Evolutionary conservation across 35 echinoderm and acorn worm species (phyloP).

Genomic region (Strongylocentrotus purpuratus): DNA sequence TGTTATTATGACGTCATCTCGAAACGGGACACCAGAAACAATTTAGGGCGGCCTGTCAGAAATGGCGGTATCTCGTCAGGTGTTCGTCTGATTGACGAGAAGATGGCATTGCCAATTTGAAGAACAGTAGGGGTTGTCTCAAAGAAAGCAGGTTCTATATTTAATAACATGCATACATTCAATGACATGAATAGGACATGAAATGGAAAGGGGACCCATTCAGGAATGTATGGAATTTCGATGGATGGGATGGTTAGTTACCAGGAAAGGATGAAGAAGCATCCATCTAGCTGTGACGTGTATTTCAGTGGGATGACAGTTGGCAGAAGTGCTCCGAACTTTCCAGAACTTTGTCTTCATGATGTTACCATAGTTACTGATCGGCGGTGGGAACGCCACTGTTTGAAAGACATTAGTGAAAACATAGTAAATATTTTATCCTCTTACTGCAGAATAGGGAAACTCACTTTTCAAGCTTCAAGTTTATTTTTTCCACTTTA

Average conservation of each 20-base stretch:
- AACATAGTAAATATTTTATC: no score
- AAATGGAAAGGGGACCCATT: background rate
- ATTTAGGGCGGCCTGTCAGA: background rate
- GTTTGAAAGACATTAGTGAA: no score
- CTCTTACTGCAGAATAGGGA: no score
- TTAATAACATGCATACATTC: background rate
- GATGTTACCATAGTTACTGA: no score
- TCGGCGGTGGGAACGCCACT: no score
- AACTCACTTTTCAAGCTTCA: no score
- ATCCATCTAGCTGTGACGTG: no score
- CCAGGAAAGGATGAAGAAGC: background rate
- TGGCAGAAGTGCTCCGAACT: no score
- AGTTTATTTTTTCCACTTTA: no score
- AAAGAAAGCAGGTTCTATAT: background rate
- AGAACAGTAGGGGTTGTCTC: background rate
- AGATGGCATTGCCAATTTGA: background rate
- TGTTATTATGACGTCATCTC: background rate
- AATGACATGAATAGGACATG: background rate
- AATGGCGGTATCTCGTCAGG: background rate
- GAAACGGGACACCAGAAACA: conserved; percentile 7
- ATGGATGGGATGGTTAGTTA: background rate
- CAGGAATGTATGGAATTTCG: background rate
- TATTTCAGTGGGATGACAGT: no score
- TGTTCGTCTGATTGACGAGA: background rate
- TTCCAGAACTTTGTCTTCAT: no score